phyloP scores from a whole-genome alignment of 2,888 invertebrate species.

The Polydesmus complanatus region DNA sequence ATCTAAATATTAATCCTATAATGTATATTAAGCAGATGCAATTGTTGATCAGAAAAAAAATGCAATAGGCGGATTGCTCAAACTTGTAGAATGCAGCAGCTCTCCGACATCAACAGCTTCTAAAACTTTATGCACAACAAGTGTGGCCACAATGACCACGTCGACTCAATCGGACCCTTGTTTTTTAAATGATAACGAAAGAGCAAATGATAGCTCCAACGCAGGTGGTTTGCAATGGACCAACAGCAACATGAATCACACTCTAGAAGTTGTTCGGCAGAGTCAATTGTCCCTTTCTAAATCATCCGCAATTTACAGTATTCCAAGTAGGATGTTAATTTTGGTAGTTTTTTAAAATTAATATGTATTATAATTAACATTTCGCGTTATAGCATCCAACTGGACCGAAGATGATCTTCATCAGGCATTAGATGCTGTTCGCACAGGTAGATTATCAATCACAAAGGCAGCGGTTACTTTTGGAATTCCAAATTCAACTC shows the following conservation, averaged over 20 bases:
- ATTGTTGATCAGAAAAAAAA: conserved; percentile 8
- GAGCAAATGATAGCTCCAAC: background rate
- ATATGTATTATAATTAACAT: conserved; percentile 71
- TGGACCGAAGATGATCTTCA: conserved; percentile 87
- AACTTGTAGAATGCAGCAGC: background rate
- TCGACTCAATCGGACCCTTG: background rate
- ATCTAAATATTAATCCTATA: background rate
- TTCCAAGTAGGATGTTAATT: conserved; percentile 76
- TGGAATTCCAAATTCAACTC: conserved; percentile 75
- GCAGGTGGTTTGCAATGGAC: conserved; percentile 4
- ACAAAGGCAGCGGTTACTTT: conserved; percentile 76
- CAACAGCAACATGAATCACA: conserved; percentile 7
- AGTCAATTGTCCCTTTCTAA: conserved; percentile 82
- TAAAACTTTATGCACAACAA: background rate
- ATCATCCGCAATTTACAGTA: conserved; percentile 70
- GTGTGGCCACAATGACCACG: background rate
- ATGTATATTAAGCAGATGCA: conserved; percentile 2
- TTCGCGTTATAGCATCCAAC: conserved; percentile 32
- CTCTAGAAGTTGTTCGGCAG: conserved; percentile 49
- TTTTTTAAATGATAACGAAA: background rate
- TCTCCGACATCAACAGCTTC: background rate
- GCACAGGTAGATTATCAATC: conserved; percentile 75
- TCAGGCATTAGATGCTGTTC: conserved; percentile 65
- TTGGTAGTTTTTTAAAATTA: conserved; percentile 75
- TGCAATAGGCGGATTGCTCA: background rate